Percentiles rank a stretch among this genome's conserved stretches.
These are phyloP conservation scores for Carduelis carduelis DNA, from an alignment of 2,797 vertebrate genomes.

Conservation along the genomic window DNA sequence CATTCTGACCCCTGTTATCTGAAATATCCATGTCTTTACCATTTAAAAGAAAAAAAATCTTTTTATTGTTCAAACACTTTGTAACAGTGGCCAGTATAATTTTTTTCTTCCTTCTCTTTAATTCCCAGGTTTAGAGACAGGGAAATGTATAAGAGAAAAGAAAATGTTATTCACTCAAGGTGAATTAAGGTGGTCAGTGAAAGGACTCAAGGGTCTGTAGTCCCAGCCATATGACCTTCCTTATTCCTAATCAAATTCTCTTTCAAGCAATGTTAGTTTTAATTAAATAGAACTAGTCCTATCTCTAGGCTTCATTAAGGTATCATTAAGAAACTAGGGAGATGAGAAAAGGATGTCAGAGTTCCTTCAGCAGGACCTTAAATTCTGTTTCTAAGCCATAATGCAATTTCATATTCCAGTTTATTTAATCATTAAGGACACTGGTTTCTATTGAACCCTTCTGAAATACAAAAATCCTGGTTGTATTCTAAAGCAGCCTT, in stretches of 20 bases:
- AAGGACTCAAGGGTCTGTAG: not conserved
- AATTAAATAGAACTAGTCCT: not conserved
- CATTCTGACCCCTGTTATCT: not conserved
- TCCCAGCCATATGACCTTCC: not conserved
- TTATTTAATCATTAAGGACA: not conserved
- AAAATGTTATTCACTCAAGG: not conserved
- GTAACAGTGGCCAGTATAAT: not conserved
- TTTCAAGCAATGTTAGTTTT: not conserved
- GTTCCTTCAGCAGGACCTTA: not conserved
- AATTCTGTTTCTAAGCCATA: not conserved
- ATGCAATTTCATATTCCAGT: not conserved
- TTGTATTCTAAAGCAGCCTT: not conserved
- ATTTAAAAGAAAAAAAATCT: not conserved
- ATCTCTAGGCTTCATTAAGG: not conserved
- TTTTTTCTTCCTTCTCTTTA: not conserved
- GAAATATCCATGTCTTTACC: not conserved
- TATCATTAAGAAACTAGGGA: not conserved
- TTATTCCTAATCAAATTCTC: constrained; percentile 6
- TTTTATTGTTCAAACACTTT: not conserved
- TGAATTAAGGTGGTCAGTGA: not conserved
- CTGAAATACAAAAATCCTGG: not conserved
- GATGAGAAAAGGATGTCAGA: not conserved
- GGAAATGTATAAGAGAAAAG: not conserved
- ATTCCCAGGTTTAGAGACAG: not conserved
- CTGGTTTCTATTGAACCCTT: not conserved